Evolutionary conservation across 1,140 invertebrate species (phyloP), one percentile per base, ranked within the genome.

Genomic region (Oscheius sp.): DNA sequence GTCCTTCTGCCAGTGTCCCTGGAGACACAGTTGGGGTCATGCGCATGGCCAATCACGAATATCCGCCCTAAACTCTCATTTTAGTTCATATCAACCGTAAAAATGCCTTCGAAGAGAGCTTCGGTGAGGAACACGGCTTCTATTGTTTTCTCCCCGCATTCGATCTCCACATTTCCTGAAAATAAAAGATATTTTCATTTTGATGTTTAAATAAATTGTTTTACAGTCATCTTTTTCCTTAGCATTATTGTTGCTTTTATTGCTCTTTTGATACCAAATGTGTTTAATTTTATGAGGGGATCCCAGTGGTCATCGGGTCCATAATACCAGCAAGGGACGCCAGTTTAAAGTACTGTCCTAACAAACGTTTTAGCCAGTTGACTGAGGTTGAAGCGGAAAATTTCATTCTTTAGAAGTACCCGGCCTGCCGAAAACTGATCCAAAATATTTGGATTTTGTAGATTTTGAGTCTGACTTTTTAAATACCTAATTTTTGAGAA

Each of bases 81-180:
- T 55, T 26, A 66, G 7, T 35, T 0, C 15, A 29, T 26, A 42
- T 26, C 31, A 46, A 38, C 2, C 28, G 3, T 2, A 10, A 10
- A 2, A n/a, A 70, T 18, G 61, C 69, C 73, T 26, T 71, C 28
- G 64, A 77, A 77, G 45, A 75, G 35, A 18, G 63, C 61, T 58
- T 80, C 79, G 1, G 81, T 82, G 15, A 84, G 59, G 67, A 82
- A 82, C n/a, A 82, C 81, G 2, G 79, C 70, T 65, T 83, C 82
- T 52, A 82, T 82, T 4, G 70, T 76, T n/a, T 81, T 82, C 75
- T 82, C 77, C 23, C 80, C 79, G 67, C 80, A 82, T 72, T 82
- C 80, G 13, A 82, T 80, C 74, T 82, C 80, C 2, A 76, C 76
- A 59, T 69, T 73, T 26, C 80, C 80, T 84, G 66, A n/a, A 80